Evolutionary conservation across 2,888 invertebrate species (phyloP), one percentile per base, ranked within the genome.

Genomic region (Sinopyrophorus schimmeli): DNA sequence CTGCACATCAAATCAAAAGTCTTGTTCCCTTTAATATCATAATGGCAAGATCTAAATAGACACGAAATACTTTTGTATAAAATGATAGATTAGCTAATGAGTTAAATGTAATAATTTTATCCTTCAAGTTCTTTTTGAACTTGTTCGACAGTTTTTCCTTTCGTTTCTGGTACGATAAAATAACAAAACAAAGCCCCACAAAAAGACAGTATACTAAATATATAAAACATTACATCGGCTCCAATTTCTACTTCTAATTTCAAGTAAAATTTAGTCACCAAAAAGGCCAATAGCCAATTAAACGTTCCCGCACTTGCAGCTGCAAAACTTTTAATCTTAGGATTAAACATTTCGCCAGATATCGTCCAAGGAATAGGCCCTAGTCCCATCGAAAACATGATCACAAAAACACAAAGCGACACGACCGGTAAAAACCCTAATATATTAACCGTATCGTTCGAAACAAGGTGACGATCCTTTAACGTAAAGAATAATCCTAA

Each of bases 301-400:
- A 87, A 79, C 1, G 90, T 81, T 12, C 90, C 88, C 1, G 89
- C 88, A 20, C 89, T 81, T 1, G 90, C 88, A 10, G 84, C 81
- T 12, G 87, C 87, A 41, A 87, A 77, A 2, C 84, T 86, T 67
- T 89, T 89, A 49, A 91, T 86, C 60, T 89, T 85, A 1, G 86
- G 78, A 38, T 89, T 80, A 69, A 93, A 87, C 6, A 93, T 76
- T 70, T 93, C 93, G 3, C 91, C 82, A 69, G 86, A 77, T 77
- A 89, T 87, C 77, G 92, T 80, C 89, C 89, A 90, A 0, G 92
- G 92, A 27, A 93, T 88, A 0, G 93, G 93, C 0, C 93, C 93
- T 62, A 85, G 87, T 32, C 92, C 92, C 32, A 91, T 65, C 0
- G 90, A 89, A 74, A 92, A 93, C 27, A 88, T 81, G 11, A 89